A percentile compares a stretch with the other conserved stretches of the same genome.
Evolutionary conservation across 1,140 invertebrate genomes (phyloP).

Genomic region (Tetragonula clypearis): DNA sequence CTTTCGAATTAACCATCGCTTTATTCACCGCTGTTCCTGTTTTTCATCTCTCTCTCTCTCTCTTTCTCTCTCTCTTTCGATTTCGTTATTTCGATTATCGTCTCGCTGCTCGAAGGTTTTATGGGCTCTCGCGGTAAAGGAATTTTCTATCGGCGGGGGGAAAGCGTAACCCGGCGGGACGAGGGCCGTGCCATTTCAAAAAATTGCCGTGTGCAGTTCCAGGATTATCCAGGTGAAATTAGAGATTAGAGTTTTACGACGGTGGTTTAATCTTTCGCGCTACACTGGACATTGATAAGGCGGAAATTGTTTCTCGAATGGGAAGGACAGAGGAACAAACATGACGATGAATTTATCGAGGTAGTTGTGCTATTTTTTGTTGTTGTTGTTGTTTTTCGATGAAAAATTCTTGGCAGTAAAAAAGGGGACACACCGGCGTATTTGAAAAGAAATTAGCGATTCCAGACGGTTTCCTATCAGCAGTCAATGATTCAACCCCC

Average conservation of each 20-base stretch:
- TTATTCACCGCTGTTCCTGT: neutral
- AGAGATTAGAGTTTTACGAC: neutral
- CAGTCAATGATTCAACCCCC: too few species aligned
- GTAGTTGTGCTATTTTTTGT: too few species aligned
- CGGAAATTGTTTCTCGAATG: neutral
- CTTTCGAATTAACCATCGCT: slow-evolving; percentile 36
- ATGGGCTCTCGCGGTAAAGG: neutral
- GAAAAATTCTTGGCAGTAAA: neutral
- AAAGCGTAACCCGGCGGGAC: too few species aligned
- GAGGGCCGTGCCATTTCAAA: neutral
- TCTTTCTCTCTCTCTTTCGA: neutral
- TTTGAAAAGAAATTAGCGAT: neutral
- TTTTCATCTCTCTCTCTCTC: neutral
- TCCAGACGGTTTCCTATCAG: neutral
- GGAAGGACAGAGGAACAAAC: neutral
- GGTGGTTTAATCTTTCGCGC: neutral
- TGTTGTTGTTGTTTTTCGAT: neutral
- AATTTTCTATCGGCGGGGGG: neutral
- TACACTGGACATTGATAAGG: neutral
- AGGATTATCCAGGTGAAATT: neutral
- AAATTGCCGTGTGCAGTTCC: neutral
- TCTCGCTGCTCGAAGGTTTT: neutral
- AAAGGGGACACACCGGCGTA: neutral
- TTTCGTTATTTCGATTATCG: slow-evolving; percentile 27
- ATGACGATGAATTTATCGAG: neutral